Evolutionary conservation across 1,140 invertebrate genomes (phyloP).

Genomic region (Grapholita molesta): DNA sequence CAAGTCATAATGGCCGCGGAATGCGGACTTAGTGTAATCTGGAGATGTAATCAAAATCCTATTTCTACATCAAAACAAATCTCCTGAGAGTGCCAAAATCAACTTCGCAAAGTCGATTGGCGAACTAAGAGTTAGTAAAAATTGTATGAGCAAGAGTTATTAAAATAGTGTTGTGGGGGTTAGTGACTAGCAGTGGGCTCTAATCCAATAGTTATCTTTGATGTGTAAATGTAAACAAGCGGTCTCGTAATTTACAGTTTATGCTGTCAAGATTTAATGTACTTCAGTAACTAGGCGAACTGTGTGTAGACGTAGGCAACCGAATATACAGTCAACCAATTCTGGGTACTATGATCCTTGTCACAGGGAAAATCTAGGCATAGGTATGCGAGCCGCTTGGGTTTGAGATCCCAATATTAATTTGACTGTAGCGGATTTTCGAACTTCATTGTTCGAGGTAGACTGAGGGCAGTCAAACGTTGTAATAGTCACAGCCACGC

Average conservation of each 20-base stretch:
- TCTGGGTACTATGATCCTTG: too few species aligned
- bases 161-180: background rate
- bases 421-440: too few species aligned
- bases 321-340: too few species aligned
- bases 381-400: too few species aligned
- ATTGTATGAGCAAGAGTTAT: background rate
- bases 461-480: too few species aligned
- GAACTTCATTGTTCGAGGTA: too few species aligned
- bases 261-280: background rate
- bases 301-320: background rate
- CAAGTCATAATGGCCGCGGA: too few species aligned
- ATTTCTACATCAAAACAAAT: background rate
- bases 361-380: too few species aligned
- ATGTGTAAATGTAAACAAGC: background rate
- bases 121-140: background rate
- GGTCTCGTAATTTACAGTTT: background rate
- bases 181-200: background rate
- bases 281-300: background rate
- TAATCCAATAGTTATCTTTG: background rate
- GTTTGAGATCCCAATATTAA: too few species aligned
- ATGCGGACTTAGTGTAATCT: too few species aligned
- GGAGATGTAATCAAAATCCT: too few species aligned
- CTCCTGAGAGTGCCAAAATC: background rate
- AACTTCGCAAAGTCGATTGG: background rate
- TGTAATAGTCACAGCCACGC: too few species aligned